Conservation (phyloP, 2,797 vertebrate genomes). For the Lophius americanus region DNA sequence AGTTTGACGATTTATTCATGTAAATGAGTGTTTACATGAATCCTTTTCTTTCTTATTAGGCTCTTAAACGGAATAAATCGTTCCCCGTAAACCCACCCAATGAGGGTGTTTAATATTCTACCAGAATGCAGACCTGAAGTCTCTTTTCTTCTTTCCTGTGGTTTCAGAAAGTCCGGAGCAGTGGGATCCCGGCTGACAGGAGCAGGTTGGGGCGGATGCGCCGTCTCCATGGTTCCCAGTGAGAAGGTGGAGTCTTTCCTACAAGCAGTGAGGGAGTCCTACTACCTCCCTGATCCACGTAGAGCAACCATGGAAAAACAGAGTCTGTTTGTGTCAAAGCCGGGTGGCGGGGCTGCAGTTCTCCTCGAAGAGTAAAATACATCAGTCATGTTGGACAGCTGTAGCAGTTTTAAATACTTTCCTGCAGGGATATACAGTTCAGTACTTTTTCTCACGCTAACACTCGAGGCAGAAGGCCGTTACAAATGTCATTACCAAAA, state of each 20-base stretch:
- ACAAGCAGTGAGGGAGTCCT: constrained; percentile 84
- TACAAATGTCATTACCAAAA: neutral
- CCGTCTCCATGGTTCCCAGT: constrained; percentile 92
- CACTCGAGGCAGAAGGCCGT: neutral
- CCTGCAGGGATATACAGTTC: neutral
- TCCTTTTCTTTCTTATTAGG: no score
- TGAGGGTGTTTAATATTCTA: no score
- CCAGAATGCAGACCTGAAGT: neutral
- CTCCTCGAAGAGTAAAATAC: constrained; percentile 80
- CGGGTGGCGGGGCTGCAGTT: constrained; percentile 90
- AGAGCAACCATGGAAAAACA: constrained; percentile 79
- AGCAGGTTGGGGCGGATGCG: constrained; percentile 97
- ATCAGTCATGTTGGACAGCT: neutral
- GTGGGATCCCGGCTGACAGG: constrained; percentile 93
- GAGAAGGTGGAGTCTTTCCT: constrained; percentile 87
- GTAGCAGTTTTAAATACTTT: neutral
- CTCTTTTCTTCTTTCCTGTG: constrained; percentile 14
- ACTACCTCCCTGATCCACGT: constrained; percentile 81
- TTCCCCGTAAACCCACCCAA: no score
- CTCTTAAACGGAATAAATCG: no score
- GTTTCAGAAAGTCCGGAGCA: constrained; percentile 88
- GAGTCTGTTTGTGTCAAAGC: constrained; percentile 91
- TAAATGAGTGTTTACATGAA: no score
- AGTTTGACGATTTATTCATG: no score
- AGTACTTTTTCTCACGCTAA: neutral